A percentile compares a stretch with the other conserved stretches of the same genome.
Evolutionary conservation across 2,797 vertebrate species (phyloP).

Genomic region (Scolopax rusticola): DNA sequence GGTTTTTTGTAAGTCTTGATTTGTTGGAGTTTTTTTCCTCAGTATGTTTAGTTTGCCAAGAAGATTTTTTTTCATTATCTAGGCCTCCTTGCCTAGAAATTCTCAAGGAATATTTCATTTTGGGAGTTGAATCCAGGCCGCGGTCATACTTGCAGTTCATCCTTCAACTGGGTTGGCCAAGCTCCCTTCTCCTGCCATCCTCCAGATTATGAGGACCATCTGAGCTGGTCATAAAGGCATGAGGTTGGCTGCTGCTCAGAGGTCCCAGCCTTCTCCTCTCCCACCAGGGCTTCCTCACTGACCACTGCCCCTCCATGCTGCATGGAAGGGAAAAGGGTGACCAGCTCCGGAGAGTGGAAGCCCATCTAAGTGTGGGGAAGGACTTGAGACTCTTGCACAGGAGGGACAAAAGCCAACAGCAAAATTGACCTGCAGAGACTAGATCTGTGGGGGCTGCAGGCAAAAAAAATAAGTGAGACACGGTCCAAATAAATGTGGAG

Average conservation of each 20-base stretch:
- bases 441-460: background rate
- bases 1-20: background rate
- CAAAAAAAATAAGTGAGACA: background rate
- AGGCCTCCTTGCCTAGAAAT: background rate
- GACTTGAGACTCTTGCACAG: background rate
- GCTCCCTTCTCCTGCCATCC: background rate
- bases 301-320: fast-evolving
- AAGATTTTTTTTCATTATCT: background rate
- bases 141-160: background rate
- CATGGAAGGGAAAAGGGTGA: background rate
- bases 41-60: background rate
- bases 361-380: background rate
- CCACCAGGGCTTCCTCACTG: fast-evolving
- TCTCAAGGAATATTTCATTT: background rate
- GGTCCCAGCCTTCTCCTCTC: fast-evolving
- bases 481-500: background rate
- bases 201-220: background rate
- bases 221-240: fast-evolving
- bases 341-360: background rate
- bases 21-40: background rate
- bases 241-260: background rate
- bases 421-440: background rate
- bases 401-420: background rate
- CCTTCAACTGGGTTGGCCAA: background rate
- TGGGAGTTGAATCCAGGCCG: background rate